These are phyloP conservation scores for Gadopsis marmoratus DNA, from an alignment of 2,797 vertebrate species.

Conservation along the genomic window DNA sequence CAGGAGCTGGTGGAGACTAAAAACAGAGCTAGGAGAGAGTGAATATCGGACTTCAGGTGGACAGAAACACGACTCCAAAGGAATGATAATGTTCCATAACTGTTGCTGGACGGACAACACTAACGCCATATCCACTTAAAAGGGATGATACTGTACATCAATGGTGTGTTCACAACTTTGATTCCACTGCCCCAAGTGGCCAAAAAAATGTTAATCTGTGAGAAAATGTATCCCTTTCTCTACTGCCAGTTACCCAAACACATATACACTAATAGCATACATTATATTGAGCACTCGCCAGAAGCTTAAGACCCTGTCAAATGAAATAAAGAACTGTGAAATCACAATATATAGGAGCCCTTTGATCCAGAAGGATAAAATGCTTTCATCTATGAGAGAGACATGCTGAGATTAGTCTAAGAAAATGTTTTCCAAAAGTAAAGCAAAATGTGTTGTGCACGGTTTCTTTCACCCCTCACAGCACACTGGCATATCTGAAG, in stretches of 20 bases:
- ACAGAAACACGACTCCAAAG: not conserved
- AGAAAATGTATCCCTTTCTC: not conserved
- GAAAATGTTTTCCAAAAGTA: constrained; percentile 1
- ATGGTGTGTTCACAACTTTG: too few relatives aligned
- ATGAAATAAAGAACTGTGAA: not conserved
- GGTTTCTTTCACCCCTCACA: constrained; percentile 48
- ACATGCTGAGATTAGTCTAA: not conserved
- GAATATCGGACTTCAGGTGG: too few relatives aligned
- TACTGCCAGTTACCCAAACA: not conserved
- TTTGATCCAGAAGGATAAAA: not conserved
- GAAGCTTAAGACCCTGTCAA: not conserved
- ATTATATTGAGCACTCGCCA: not conserved
- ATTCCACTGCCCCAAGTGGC: too few relatives aligned
- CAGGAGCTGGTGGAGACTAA: too few relatives aligned
- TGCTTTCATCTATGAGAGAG: not conserved
- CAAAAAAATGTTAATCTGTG: not conserved
- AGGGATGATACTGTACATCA: not conserved
- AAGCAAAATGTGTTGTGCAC: constrained; percentile 21
- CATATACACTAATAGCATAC: not conserved
- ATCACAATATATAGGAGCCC: not conserved
- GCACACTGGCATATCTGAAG: constrained; percentile 89
- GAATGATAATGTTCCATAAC: not conserved
- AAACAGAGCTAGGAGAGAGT: too few relatives aligned
- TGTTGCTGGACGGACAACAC: not conserved
- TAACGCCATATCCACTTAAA: not conserved